Conservation (phyloP, 2,797 vertebrate species). For the Peromyscus eremicus region DNA sequence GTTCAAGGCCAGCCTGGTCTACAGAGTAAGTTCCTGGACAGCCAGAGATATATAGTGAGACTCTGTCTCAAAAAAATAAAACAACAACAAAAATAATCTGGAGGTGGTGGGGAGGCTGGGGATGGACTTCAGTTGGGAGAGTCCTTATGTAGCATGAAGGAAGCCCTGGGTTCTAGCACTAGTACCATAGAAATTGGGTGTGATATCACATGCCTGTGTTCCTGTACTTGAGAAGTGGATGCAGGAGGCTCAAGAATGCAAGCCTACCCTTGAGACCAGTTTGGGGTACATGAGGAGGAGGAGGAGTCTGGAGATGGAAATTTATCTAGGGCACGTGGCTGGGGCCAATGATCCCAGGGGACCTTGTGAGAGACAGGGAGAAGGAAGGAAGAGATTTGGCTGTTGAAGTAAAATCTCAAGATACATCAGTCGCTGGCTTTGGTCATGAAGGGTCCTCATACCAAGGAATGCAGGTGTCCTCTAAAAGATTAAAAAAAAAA, state of each 20-base stretch:
- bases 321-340: not conserved
- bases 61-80: not conserved
- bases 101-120: not conserved
- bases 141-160: not conserved
- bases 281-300: not conserved
- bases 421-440: fast-evolving
- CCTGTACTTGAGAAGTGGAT: not conserved
- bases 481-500: not conserved
- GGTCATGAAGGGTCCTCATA: not conserved
- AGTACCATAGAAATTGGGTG: not conserved
- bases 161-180: not conserved
- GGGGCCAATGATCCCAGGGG: not conserved
- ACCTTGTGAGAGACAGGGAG: not conserved
- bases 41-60: not conserved
- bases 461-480: not conserved
- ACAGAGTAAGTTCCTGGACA: too few species aligned
- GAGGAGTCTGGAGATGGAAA: not conserved
- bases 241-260: too few species aligned
- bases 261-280: not conserved
- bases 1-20: not conserved
- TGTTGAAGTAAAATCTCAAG: not conserved
- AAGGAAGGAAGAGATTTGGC: not conserved
- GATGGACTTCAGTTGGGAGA: not conserved
- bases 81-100: not conserved
- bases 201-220: not conserved